These are phyloP conservation scores for Hypomesus transpacificus DNA, from an alignment of 2,113 vertebrate species.

Conservation along the genomic window DNA sequence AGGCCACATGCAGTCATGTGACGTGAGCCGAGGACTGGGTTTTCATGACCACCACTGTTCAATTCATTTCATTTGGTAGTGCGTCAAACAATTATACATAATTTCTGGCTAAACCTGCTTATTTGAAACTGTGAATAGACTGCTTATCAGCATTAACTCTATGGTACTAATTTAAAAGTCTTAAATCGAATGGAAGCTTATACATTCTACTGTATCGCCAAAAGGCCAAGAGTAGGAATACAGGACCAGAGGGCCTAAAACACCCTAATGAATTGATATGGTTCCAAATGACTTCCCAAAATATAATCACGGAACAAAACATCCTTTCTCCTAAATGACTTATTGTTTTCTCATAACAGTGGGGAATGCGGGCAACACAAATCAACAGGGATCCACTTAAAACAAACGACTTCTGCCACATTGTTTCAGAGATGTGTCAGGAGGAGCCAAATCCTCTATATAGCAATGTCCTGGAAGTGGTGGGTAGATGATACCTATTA, in stretches of 20 bases:
- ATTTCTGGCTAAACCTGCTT: no score
- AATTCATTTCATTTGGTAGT: no score
- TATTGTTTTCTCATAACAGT: slow-evolving; percentile 64
- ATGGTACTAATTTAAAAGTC: no score
- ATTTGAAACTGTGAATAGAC: no score
- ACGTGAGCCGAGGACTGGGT: no score
- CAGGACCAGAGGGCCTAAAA: slow-evolving; percentile 22
- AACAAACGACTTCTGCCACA: slow-evolving; percentile 54
- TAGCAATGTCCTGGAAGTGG: slow-evolving; percentile 39
- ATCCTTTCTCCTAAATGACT: slow-evolving; percentile 64
- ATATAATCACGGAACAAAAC: slow-evolving; percentile 62
- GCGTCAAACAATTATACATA: no score
- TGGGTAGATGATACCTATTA: slow-evolving; percentile 61
- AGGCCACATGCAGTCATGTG: not conserved
- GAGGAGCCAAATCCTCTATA: slow-evolving; percentile 32
- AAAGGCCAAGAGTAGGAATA: slow-evolving; percentile 49
- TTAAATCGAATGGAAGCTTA: no score
- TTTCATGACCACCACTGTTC: no score
- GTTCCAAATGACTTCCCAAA: slow-evolving; percentile 56
- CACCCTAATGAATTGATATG: slow-evolving; percentile 41
- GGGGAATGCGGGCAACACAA: slow-evolving; percentile 46
- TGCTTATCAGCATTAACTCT: no score
- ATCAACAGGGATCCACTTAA: slow-evolving; percentile 53
- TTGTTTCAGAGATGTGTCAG: slow-evolving; percentile 46
- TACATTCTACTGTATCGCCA: slow-evolving; percentile 1